Conservation (phyloP, 2,113 vertebrate genomes). For the Muntiacus reevesi region DNA sequence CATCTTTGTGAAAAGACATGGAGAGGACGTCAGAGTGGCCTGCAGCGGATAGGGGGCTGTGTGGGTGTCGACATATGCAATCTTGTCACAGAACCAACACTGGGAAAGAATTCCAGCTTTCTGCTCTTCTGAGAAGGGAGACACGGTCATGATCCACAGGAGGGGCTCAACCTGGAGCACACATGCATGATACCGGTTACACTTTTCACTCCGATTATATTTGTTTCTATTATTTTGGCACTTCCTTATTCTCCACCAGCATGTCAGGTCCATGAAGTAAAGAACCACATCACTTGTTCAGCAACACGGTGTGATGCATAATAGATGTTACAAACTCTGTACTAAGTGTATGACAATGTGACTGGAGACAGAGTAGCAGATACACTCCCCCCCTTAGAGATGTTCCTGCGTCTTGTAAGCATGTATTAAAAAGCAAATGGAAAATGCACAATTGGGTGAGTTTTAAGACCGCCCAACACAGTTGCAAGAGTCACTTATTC, state of each 20-base stretch:
- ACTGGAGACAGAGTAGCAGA: too few species aligned
- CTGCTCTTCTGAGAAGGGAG: neutral
- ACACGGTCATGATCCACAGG: too few species aligned
- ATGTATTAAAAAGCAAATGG: neutral
- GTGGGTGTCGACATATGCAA: neutral
- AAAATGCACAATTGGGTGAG: neutral
- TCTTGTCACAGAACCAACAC: neutral
- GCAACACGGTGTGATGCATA: neutral
- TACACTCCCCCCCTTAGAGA: accelerated
- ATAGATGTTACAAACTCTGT: neutral
- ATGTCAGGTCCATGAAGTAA: neutral
- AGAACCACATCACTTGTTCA: neutral
- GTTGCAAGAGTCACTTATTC: neutral
- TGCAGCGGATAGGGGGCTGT: neutral
- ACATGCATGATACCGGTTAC: neutral
- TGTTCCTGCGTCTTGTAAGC: accelerated
- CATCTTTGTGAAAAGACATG: neutral
- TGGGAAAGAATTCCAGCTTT: neutral
- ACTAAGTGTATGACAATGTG: neutral
- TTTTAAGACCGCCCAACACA: neutral
- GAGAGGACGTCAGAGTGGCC: neutral
- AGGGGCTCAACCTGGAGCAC: neutral
- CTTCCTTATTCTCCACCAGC: neutral
- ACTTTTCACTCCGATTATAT: neutral
- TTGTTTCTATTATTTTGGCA: neutral